These are phyloP conservation scores for Hypocryptadius cinnamomeus DNA, from an alignment of 2,113 vertebrate genomes.

Conservation along the genomic window DNA sequence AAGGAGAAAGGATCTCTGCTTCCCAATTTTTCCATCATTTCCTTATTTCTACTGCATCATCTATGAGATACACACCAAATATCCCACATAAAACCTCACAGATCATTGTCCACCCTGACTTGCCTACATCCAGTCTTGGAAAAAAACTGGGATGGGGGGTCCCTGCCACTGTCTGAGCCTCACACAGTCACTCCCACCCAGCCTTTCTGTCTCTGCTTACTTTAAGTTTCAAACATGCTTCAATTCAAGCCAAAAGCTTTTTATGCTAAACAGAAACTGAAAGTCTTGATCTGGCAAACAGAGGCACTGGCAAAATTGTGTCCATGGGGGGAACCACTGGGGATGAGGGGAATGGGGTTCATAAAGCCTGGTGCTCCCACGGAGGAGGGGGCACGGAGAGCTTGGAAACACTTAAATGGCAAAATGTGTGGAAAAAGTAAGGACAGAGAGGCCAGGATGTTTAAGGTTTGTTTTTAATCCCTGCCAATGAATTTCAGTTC, in stretches of 20 bases:
- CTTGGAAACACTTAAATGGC: slow-evolving; percentile 1
- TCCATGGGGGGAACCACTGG: neutral
- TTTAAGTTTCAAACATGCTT: neutral
- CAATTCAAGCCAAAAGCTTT: neutral
- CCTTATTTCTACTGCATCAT: neutral
- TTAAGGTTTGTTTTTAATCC: slow-evolving; percentile 39
- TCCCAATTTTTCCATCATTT: neutral
- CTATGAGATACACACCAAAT: neutral
- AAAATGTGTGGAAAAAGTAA: slow-evolving; percentile 15
- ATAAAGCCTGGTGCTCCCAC: neutral
- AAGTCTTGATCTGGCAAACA: slow-evolving; percentile 34
- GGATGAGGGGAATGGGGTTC: neutral
- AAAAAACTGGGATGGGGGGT: neutral
- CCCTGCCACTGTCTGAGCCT: neutral
- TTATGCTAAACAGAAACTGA: slow-evolving; percentile 49
- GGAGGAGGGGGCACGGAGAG: neutral
- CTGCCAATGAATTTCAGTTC: slow-evolving; percentile 46
- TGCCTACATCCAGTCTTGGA: neutral
- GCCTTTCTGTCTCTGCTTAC: neutral
- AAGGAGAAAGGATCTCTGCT: neutral
- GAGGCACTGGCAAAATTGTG: neutral
- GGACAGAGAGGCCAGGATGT: slow-evolving; percentile 39
- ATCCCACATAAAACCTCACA: neutral
- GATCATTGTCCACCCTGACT: neutral
- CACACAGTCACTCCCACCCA: neutral